Evolutionary conservation across 2,888 invertebrate genomes (phyloP), one percentile per base, ranked within the genome.

Genomic region (Diarsia rubi): DNA sequence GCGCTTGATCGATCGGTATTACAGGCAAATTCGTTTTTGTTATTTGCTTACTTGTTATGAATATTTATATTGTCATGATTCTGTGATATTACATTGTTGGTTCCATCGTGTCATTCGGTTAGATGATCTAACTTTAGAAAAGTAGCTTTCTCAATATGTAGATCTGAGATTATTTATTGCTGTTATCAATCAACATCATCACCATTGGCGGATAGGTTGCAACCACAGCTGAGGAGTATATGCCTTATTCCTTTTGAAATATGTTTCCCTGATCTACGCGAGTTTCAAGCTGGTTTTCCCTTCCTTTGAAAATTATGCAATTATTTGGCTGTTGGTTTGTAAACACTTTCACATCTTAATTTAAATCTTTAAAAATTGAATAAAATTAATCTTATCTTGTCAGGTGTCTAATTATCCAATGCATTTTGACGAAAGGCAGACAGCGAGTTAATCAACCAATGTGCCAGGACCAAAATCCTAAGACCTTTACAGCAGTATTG

Each of bases 11-110:
- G 87, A 87, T 88, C 75, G 70, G 45, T 73, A 66, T 79, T 79
- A 77, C 76, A 83, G 24, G 85, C 83, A 79, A 77, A 86, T 87
- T 88, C 83, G 79, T 85, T 82, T 78, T 82, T 83, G 78, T 80
- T 74, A 79, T 79, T 76, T 79, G 78, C 78, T 76, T 78, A 79
- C 78, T 76, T 78, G 52, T 78, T 76, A 74, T 78, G 77, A 83
- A 83, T 81, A 72, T 82, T 63, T 79, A 72, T 80, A 66, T 12
- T n/a, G 73, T 69, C 69, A 76, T 81, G 69, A 76, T 80, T 73
- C 63, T 74, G 52, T 75, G 65, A 69, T 75, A 59, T 77, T 73
- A 65, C 54, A 44, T 70, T 70, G 80, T 75, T 69, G n/a, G 60
- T 66, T 75, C 57, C 69, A 66, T 44, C 49, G 27, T 70, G 45